A percentile compares a stretch with the other conserved stretches of the same genome.
Evolutionary conservation across 2,797 vertebrate genomes (phyloP).

Genomic region (Pseudochromis fuscus): DNA sequence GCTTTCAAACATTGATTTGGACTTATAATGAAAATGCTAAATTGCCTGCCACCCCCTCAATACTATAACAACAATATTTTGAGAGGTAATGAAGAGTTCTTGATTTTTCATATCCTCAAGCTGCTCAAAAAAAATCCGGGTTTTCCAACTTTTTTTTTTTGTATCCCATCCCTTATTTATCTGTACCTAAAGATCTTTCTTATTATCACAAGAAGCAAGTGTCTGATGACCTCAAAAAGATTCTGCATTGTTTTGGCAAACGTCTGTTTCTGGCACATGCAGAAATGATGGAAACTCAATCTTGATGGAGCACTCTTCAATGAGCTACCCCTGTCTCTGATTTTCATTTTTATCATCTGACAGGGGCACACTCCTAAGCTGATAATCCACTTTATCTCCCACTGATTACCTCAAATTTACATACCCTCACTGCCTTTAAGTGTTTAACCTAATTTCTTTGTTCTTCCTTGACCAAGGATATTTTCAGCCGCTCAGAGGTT

Average conservation of each 20-base stretch:
- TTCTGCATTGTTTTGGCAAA: background rate
- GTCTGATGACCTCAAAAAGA: background rate
- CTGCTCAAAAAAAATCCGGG: background rate
- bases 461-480: slow-evolving; percentile 36
- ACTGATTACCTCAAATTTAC: slow-evolving; percentile 26
- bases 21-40: too few relatives aligned
- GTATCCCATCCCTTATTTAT: background rate
- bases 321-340: slow-evolving; percentile 7
- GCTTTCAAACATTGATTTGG: too few relatives aligned
- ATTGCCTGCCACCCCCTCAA: too few relatives aligned
- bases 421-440: slow-evolving; percentile 18
- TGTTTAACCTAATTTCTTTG: slow-evolving; percentile 46
- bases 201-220: background rate
- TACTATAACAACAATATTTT: too few relatives aligned
- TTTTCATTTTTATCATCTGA: slow-evolving; percentile 29
- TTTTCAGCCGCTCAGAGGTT: slow-evolving; percentile 18
- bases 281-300: slow-evolving; percentile 9
- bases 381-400: slow-evolving; percentile 29
- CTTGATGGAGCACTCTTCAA: slow-evolving; percentile 7
- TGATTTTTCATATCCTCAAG: background rate
- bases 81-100: too few relatives aligned
- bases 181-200: background rate
- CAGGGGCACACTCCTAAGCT: slow-evolving; percentile 8
- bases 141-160: background rate
- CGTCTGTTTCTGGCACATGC: slow-evolving; percentile 5